Base-by-base conservation (phyloP, 1,140 invertebrate genomes). In the Drepana arcuata region DNA sequence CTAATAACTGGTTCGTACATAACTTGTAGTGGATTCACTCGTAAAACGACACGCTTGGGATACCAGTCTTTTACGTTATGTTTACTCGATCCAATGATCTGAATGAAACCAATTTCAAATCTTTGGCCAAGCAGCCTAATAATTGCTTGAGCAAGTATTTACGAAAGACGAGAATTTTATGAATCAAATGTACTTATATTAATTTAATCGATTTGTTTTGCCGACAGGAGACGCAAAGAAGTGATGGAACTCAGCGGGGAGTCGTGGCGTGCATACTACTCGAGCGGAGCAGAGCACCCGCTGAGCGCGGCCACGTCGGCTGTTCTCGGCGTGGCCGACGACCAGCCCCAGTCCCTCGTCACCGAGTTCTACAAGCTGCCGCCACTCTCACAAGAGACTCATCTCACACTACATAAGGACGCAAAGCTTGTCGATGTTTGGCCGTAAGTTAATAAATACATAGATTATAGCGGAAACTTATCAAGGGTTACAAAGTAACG, bases 1-100 rank as follows among this genome's bases (percentile, higher is more conserved):
- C 78, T 82, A 82, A 81, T 75, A 77, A 82, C 78, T 78, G 78
- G 78, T 79, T 82, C 72, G 71, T 69, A n/a, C n/a, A n/a, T n/a
- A 69, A 71, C 53, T 71, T 71, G 78, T 73, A 77, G 66, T 68
- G 61, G 68, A 57, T 64, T 68, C 61, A 66, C 58, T 71, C 65
- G 67, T 78, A 73, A 75, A 77, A 69, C 77, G 68, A 75, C 69
- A 69, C 52, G 63, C 63, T 62, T 64, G 62, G 65, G 57, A 63
- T 79, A 74, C 71, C 67, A 67, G 68, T 74, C 68, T 79, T 70
- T 72, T 71, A 71, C 72, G 68, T 49, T 60, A 51, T 69, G 61
- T 68, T 70, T 72, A 69, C 62, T 73, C 60, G 61, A 68, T 64
- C 62, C 60, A 77, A 26, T 21, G 7, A 14, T 18, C 2, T 1